Evolutionary conservation across 2,888 invertebrate species (phyloP), one percentile per base, ranked within the genome.

Genomic region (Deilephila elpenor): DNA sequence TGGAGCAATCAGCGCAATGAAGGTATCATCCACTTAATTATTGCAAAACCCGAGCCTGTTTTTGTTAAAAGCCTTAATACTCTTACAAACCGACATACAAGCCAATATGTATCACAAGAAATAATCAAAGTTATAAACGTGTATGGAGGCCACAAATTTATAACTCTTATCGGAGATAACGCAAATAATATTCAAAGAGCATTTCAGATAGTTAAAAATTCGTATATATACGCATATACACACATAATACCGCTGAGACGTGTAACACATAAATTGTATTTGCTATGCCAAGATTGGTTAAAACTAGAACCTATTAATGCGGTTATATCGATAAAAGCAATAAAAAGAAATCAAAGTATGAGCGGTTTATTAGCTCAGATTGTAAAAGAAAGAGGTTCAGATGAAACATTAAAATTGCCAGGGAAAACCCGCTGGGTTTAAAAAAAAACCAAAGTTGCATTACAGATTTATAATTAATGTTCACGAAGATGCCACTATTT

Each of bases 361-460:
- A 77, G 73, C 56, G 72, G 77, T 71, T 76, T 76, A 74, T 74
- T 76, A 72, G 73, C 74, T 61, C 74, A 78, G 70, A 77, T 78
- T 62, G 59, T 75, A 75, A 75, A 78, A 77, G 75, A 80, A 71
- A 78, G 75, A 72, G 72, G 74, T 71, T 72, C 76, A 59, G 76
- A 76, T 11, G 77, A 78, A 75, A 75, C 76, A 72, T 74, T 79
- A 64, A 79, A 79, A 73, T 75, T 78, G 64, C 78, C 77, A 25
- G 70, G 74, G 14, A 77, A 79, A 73, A 75, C 75, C 8, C 74
- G 78, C 60, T 78, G 79, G 77, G 75, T 25, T 25, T 25, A 25
- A 25, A 71, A 78, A 75, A 76, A 75, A 32, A 67, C 74, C 14
- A 76, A 78, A 73, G 75, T 72, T 44, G 76, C 77, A 59, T 73